Evolutionary conservation across 2,888 invertebrate genomes (phyloP).

Genomic region (Drosophila robusta): DNA sequence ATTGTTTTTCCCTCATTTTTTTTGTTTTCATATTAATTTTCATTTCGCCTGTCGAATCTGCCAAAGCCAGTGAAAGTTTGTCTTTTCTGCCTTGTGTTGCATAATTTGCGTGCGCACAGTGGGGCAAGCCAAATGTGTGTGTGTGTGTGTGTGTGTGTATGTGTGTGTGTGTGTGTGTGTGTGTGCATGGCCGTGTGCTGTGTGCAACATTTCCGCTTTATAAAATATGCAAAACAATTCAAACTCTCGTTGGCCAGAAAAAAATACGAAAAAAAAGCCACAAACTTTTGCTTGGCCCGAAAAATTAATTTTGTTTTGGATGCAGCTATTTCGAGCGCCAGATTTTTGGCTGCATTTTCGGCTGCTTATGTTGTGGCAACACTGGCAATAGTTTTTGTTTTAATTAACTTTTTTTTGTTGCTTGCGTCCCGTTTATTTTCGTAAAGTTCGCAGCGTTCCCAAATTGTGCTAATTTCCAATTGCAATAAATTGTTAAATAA

Average conservation of each 20-base stretch:
- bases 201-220: conserved; percentile 70
- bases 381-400: conserved; percentile 61
- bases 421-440: conserved; percentile 27
- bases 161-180: no score
- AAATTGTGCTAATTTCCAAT: conserved; percentile 57
- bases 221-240: conserved; percentile 80
- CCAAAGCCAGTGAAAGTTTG: conserved; percentile 71
- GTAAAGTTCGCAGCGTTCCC: conserved; percentile 30
- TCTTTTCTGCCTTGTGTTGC: conserved; percentile 71
- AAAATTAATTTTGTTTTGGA: conserved; percentile 76
- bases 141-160: conserved; percentile 13
- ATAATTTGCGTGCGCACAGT: conserved; percentile 68
- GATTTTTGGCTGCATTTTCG: conserved; percentile 61
- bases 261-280: conserved; percentile 19
- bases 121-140: conserved; percentile 6
- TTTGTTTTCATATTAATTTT: conserved; percentile 71
- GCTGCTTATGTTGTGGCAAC: conserved; percentile 70
- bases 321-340: conserved; percentile 59
- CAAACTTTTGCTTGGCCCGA: conserved; percentile 58
- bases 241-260: conserved; percentile 60
- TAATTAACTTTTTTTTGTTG: conserved; percentile 64
- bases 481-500: conserved; percentile 34
- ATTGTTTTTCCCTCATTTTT: conserved; percentile 35
- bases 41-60: conserved; percentile 73
- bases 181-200: conserved; percentile 33